Evolutionary conservation across 1,140 invertebrate genomes (phyloP), one percentile per base, ranked within the genome.

Genomic region (Drosophila saltans): DNA sequence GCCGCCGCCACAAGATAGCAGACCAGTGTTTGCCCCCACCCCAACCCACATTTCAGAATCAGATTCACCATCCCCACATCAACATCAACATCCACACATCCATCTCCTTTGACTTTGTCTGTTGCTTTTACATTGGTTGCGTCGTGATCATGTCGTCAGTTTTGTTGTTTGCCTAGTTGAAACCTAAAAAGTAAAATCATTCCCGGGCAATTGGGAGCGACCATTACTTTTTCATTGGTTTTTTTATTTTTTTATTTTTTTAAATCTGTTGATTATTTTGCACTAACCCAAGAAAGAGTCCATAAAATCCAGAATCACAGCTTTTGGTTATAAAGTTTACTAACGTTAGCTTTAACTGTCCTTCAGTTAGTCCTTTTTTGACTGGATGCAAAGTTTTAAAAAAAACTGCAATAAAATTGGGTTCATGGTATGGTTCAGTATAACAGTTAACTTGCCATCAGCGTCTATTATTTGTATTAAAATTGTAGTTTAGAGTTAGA

Each of bases 81-180:
- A 16, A 33, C 33, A 28, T 26, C 72, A 11, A 36, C n/a, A 7
- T 24, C 4, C 33, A 11, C 45, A 52, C 45, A 52, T 52, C 24
- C 45, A 52, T 52, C 24, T 63, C 55, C 63, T 61, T 43, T 36
- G 21, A 55, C 61, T 63, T 72, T 63, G 69, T 63, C 60, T 60
- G 57, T 48, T 56, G 55, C 56, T 61, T 62, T 79, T 71, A 69
- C 75, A 81, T 78, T 74, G 75, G 62, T 85, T 72, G 85, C 78
- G 81, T 70, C 40, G 72, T 45, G 66, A 88, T 80, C 76, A 61
- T 80, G 66, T 78, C 69, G 78, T 79, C 73, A 69, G 28, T 60
- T 58, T 64, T 57, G 16, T 8, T 16, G 2, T 30, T 30, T 30
- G 28, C 28, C 28, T 30, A 30, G 28, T 69, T 41, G 66, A 58